Evolutionary conservation across 2,888 invertebrate species (phyloP).

Genomic region (Dimorphilus gyrociliatus): DNA sequence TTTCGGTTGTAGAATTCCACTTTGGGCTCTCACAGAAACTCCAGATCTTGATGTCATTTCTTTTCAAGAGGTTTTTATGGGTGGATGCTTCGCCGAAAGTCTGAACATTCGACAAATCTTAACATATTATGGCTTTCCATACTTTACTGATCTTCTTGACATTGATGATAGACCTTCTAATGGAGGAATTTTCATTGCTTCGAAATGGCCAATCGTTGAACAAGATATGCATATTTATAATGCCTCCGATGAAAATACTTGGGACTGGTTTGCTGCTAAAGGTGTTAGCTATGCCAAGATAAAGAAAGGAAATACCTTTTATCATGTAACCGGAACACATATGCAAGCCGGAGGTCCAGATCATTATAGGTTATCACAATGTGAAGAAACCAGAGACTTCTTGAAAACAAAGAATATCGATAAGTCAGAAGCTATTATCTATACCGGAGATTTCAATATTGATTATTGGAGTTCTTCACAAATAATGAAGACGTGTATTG

Average conservation of each 20-base stretch:
- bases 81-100: constrained; percentile 6
- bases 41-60: constrained; percentile 5
- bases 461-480: constrained; percentile 3
- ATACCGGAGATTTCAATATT: constrained; percentile 7
- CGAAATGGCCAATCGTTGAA: constrained; percentile 6
- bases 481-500: too few relatives aligned
- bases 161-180: constrained; percentile 2
- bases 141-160: constrained; percentile 7
- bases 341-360: constrained; percentile 5
- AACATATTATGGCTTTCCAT: constrained; percentile 6
- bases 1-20: constrained; percentile 8
- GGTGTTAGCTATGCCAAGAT: constrained; percentile 7
- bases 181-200: constrained; percentile 8
- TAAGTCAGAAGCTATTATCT: constrained; percentile 4
- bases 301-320: constrained; percentile 1
- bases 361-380: constrained; percentile 3
- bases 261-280: constrained; percentile 6
- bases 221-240: constrained; percentile 3
- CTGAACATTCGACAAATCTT: constrained; percentile 5
- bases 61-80: constrained; percentile 8
- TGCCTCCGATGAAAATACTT: background rate
- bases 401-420: constrained; percentile 2
- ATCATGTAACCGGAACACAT: constrained; percentile 4
- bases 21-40: background rate
- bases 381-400: constrained; percentile 5